These are phyloP conservation scores for Heteromurus nitidus DNA, from an alignment of 2,888 invertebrate genomes.

Conservation along the genomic window DNA sequence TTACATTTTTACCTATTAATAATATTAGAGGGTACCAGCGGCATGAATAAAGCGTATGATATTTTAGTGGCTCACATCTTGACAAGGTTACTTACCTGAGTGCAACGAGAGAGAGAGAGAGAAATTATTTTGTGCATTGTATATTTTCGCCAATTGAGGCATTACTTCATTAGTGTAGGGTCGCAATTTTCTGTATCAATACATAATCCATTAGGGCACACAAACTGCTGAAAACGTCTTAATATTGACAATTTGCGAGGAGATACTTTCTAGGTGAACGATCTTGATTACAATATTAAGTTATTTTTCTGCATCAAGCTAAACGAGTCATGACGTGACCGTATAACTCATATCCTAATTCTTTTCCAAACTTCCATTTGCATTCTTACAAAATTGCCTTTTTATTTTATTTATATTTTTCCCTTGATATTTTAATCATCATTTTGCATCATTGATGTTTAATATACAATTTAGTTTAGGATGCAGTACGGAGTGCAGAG, in stretches of 20 bases:
- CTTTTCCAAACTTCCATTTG: constrained; percentile 27
- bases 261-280: not conserved
- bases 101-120: too few species aligned
- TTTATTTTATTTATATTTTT: constrained; percentile 40
- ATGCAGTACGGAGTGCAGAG: not conserved
- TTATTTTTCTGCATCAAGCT: constrained; percentile 20
- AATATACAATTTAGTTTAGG: not conserved
- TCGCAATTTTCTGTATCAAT: too few species aligned
- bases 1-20: constrained; percentile 20
- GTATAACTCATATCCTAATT: constrained; percentile 37
- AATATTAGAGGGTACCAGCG: not conserved
- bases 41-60: too few species aligned
- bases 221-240: constrained; percentile 34
- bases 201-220: constrained; percentile 13
- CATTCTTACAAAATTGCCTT: constrained; percentile 25
- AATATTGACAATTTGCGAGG: constrained; percentile 33
- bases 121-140: too few species aligned
- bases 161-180: too few species aligned
- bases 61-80: too few species aligned
- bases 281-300: constrained; percentile 1
- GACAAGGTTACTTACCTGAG: too few species aligned
- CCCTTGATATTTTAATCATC: constrained; percentile 36
- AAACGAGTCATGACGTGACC: constrained; percentile 45
- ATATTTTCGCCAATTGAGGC: too few species aligned
- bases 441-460: constrained; percentile 5